These are phyloP conservation scores for Coregonus clupeaformis DNA, from an alignment of 2,113 vertebrate genomes.

Conservation along the genomic window DNA sequence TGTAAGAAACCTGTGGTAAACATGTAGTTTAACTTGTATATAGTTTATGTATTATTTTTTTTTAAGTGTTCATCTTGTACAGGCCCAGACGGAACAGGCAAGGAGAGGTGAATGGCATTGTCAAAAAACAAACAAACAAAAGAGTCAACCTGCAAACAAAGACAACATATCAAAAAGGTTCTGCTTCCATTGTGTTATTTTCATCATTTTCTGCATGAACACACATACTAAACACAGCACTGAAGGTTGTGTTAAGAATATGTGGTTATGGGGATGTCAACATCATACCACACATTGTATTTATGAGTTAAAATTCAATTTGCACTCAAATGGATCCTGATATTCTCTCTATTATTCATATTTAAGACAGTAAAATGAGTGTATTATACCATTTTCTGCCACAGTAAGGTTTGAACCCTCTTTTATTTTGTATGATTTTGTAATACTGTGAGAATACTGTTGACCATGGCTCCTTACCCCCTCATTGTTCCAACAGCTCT, in stretches of 20 bases:
- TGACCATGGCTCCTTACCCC: background rate
- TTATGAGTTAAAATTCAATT: background rate
- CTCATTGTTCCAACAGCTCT: too few species aligned
- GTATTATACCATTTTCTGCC: background rate
- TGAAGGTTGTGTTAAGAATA: background rate
- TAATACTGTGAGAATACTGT: background rate
- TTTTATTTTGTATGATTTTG: background rate
- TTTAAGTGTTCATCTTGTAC: conserved; percentile 69
- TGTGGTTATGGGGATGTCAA: too few species aligned
- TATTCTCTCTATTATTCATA: background rate
- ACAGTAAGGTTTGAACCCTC: background rate
- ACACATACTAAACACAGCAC: background rate
- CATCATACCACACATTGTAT: background rate
- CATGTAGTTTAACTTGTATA: conserved; percentile 71
- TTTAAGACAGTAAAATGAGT: background rate
- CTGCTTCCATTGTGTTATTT: conserved; percentile 4
- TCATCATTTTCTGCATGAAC: background rate
- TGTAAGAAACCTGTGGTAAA: conserved; percentile 75
- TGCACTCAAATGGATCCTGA: background rate
- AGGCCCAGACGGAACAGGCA: conserved; percentile 63
- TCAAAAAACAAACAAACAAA: conserved; percentile 26
- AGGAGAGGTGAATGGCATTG: conserved; percentile 53
- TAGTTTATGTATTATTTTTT: conserved; percentile 66
- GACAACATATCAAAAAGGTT: conserved; percentile 13
- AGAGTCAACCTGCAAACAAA: conserved; percentile 37